Evolutionary conservation across 2,888 invertebrate species (phyloP).

Genomic region (Acanthosepion lycidas): DNA sequence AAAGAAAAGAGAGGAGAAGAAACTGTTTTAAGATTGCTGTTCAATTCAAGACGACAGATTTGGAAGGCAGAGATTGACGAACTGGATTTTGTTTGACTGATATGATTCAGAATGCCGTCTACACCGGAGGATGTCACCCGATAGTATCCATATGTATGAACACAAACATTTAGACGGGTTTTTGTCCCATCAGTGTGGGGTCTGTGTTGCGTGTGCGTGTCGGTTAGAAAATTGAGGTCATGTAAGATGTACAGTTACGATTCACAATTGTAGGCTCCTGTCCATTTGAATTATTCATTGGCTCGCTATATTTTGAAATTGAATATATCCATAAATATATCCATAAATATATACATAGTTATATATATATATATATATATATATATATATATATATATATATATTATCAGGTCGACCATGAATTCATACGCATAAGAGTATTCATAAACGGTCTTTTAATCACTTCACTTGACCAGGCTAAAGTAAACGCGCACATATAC

Average conservation of each 20-base stretch:
- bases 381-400: neutral
- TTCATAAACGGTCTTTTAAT: neutral
- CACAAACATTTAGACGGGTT: neutral
- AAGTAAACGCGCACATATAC: neutral
- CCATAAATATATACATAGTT: neutral
- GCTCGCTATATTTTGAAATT: neutral
- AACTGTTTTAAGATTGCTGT: neutral
- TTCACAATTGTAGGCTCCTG: neutral
- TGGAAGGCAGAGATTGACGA: neutral
- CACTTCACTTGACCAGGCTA: neutral
- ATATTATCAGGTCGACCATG: neutral
- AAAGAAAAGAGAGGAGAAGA: neutral
- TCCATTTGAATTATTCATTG: neutral
- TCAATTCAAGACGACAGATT: neutral
- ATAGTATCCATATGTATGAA: conserved; percentile 21
- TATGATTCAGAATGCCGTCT: neutral
- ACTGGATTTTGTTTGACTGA: neutral
- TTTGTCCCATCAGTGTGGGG: neutral
- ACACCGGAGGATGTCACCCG: neutral
- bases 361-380: neutral
- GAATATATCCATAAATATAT: neutral
- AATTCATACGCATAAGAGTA: neutral
- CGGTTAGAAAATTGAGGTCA: neutral
- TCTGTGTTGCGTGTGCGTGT: neutral
- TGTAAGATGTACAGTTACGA: neutral